phyloP scores from a whole-genome alignment of 2,888 invertebrate species.

The Oligia latruncula region DNA sequence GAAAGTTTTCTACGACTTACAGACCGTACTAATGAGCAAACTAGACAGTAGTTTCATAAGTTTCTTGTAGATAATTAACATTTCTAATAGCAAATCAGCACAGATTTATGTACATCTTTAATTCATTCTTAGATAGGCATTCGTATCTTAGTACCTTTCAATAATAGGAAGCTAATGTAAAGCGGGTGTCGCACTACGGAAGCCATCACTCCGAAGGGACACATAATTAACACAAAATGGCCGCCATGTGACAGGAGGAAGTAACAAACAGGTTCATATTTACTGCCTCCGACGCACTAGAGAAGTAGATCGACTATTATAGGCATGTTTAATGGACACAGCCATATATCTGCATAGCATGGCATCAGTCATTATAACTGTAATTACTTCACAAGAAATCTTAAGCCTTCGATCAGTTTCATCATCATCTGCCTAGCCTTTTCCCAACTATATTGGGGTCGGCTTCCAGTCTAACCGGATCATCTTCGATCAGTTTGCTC shows the following conservation, averaged over 20 bases:
- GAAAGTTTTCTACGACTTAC: neutral
- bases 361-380: constrained; percentile 15
- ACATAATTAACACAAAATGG: constrained; percentile 41
- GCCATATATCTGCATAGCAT: constrained; percentile 5
- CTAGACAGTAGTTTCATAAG: neutral
- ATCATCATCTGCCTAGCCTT: no score
- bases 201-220: constrained; percentile 40
- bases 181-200: constrained; percentile 23
- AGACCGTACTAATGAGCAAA: neutral
- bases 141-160: constrained; percentile 15
- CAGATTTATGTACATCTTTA: neutral
- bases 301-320: constrained; percentile 20
- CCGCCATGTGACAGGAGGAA: constrained; percentile 34
- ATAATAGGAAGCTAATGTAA: constrained; percentile 24
- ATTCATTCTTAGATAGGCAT: constrained; percentile 8
- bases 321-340: constrained; percentile 16
- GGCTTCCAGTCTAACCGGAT: no score
- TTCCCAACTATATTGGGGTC: no score
- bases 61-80: neutral
- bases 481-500: neutral
- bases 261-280: constrained; percentile 42
- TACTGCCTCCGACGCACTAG: constrained; percentile 14
- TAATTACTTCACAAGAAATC: constrained; percentile 19
- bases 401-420: neutral
- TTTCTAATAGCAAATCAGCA: neutral